A percentile compares a stretch with the other conserved stretches of the same genome.
Conservation (phyloP, 2,797 vertebrate species). For the Melopsittacus undulatus region DNA sequence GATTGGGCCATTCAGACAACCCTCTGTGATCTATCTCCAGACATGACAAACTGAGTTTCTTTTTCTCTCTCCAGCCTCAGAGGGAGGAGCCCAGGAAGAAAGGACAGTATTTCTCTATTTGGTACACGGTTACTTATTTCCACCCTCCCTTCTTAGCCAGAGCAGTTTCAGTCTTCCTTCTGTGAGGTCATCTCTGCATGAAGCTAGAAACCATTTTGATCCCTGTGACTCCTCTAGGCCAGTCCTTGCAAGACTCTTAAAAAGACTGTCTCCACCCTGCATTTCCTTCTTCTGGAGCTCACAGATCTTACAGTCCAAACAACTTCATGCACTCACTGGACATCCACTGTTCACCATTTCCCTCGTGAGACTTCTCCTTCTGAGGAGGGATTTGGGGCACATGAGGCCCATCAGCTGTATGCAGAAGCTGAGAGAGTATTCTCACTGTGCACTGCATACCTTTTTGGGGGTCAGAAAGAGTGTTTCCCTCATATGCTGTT, state of each 20-base stretch:
- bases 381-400: background rate
- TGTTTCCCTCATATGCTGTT: accelerated
- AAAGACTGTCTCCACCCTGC: background rate
- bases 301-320: background rate
- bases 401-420: accelerated
- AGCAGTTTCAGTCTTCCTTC: background rate
- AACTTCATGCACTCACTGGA: background rate
- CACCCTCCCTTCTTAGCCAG: background rate
- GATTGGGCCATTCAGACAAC: background rate
- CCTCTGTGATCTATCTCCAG: background rate
- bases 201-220: background rate
- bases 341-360: accelerated
- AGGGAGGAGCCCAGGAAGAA: background rate
- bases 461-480: background rate
- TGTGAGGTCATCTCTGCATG: background rate
- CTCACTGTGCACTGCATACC: accelerated
- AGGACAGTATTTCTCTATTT: background rate
- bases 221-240: background rate
- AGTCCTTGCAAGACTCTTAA: background rate
- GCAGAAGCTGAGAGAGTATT: background rate
- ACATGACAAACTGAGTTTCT: background rate
- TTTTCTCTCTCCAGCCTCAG: background rate
- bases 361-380: background rate
- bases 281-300: background rate
- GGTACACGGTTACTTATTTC: background rate